Evolutionary conservation across 2,113 vertebrate species (phyloP).

Genomic region (Amblyornis subalaris): DNA sequence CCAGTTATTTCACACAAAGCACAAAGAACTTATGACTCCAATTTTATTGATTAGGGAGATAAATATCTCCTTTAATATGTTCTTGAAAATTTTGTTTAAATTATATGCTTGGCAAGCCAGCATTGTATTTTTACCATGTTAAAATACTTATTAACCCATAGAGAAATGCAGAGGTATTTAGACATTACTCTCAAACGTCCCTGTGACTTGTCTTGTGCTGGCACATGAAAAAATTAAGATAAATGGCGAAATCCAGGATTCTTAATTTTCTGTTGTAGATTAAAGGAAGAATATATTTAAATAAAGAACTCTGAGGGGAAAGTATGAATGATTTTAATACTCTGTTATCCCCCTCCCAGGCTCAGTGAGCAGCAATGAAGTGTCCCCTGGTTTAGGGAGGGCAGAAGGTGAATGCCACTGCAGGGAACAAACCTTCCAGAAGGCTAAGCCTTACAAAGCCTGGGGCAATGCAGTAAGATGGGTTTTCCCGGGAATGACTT

Average conservation of each 20-base stretch:
- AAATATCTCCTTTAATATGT: not conserved
- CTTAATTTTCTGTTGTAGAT: not conserved
- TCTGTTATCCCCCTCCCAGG: not conserved
- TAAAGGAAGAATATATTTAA: not conserved
- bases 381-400: not conserved
- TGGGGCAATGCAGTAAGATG: not conserved
- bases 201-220: not conserved
- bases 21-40: not conserved
- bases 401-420: not conserved
- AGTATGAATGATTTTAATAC: not conserved
- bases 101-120: not conserved
- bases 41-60: constrained; percentile 14
- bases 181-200: not conserved
- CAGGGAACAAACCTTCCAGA: not conserved
- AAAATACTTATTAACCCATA: not conserved
- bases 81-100: not conserved
- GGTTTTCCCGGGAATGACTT: not conserved
- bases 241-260: not conserved
- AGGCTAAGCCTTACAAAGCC: not conserved
- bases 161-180: not conserved
- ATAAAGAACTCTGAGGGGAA: not conserved
- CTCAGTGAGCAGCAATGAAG: not conserved
- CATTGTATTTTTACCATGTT: not conserved
- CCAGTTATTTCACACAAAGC: not conserved
- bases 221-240: not conserved